phyloP scores from a whole-genome alignment of 2,888 invertebrate species.

The Campoplex capitator region DNA sequence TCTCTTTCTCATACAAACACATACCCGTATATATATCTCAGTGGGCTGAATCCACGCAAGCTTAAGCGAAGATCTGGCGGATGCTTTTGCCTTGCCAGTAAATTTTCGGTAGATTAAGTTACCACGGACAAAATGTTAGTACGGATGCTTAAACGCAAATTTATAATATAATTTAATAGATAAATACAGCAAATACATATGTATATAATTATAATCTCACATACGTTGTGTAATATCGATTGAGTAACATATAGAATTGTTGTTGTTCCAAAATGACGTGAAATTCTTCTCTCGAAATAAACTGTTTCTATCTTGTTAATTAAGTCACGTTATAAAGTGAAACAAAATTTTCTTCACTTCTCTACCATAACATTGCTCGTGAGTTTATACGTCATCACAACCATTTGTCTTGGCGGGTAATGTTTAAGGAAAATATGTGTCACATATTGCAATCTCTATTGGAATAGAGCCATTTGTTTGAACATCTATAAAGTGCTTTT shows the following conservation, averaged over 20 bases:
- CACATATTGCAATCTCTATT: background rate
- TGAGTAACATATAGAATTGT: background rate
- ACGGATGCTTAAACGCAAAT: slow-evolving; percentile 48
- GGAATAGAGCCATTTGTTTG: background rate
- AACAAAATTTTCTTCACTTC: background rate
- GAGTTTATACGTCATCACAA: background rate
- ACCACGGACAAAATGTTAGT: slow-evolving; percentile 49
- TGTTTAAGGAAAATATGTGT: slow-evolving; percentile 2
- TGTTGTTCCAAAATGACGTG: background rate
- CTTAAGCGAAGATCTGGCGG: slow-evolving; percentile 44
- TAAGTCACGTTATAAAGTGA: background rate
- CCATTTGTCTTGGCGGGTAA: slow-evolving; percentile 21
- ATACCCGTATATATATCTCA: slow-evolving; percentile 30
- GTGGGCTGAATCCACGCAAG: slow-evolving; percentile 40
- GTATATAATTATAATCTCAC: background rate
- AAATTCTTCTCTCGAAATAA: background rate
- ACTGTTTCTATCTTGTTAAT: background rate
- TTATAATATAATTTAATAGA: slow-evolving; percentile 7
- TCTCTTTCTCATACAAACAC: background rate
- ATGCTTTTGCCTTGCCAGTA: slow-evolving; percentile 56
- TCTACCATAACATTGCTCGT: background rate
- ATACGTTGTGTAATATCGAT: background rate
- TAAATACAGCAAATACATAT: background rate
- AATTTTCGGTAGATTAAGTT: slow-evolving; percentile 68
- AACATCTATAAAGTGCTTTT: background rate